Conservation (phyloP, 2,888 invertebrate species). For the Drosophila borealis region DNA sequence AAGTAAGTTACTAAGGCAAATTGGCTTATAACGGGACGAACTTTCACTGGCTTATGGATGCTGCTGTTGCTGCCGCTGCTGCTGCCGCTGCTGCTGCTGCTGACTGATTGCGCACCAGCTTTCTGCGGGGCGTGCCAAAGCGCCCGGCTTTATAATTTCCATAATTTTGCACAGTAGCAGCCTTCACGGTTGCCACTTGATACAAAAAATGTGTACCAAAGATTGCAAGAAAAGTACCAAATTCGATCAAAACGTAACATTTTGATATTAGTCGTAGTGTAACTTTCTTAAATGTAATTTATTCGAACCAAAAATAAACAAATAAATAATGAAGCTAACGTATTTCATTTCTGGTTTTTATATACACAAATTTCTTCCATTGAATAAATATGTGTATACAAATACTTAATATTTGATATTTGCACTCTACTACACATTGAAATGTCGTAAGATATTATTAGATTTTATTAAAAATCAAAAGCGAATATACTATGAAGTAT, state of each 20-base stretch:
- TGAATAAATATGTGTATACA: too few species aligned
- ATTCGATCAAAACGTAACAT: neutral
- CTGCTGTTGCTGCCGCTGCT: slow-evolving; percentile 14
- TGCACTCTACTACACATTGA: too few species aligned
- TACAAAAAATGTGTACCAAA: neutral
- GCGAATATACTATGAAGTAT: too few species aligned
- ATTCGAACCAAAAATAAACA: too few species aligned
- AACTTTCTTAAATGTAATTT: too few species aligned
- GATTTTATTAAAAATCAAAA: too few species aligned
- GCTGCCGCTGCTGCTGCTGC: slow-evolving; percentile 5
- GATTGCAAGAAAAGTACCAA: neutral
- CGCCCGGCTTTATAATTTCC: slow-evolving; percentile 41
- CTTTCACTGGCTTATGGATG: slow-evolving; percentile 65
- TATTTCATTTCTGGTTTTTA: too few species aligned
- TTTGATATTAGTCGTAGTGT: neutral
- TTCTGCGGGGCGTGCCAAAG: slow-evolving; percentile 45
- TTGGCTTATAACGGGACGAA: slow-evolving; percentile 76
- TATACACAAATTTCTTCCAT: too few species aligned
- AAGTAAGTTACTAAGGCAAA: slow-evolving; percentile 79
- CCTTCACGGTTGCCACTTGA: neutral
- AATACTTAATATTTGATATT: too few species aligned
- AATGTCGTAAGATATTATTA: too few species aligned
- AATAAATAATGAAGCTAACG: too few species aligned
- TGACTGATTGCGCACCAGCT: slow-evolving; percentile 24
- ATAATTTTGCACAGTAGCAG: slow-evolving; percentile 40